Evolutionary conservation across 1,140 invertebrate species (phyloP), one percentile per base, ranked within the genome.

Genomic region (Limonius californicus): DNA sequence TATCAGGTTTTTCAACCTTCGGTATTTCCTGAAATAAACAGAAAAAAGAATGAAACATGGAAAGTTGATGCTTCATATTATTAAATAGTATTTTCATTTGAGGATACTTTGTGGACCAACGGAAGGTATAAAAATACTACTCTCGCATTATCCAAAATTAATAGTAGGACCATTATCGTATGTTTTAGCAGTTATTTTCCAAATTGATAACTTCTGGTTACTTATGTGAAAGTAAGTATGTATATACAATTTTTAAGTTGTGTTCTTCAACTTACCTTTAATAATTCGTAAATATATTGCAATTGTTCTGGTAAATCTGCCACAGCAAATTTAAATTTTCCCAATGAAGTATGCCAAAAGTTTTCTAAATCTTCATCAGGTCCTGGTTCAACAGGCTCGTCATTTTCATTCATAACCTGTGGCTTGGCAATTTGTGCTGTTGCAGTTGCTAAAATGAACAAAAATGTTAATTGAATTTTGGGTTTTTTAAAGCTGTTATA

Each of bases 301-400:
- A 99, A 77, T 60, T 95, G 89, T 63, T 95, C 87, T 0, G 96
- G 95, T 66, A 99, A 80, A 72, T 94, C 89, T n/a, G 94, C 90
- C 12, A 98, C 86, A 47, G 82, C 85, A 78, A 97, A 96, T 71
- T 90, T 87, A 73, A 97, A 97, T 74, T 95, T 94, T 21, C 94
- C 94, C 43, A 93, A 85, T 4, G 90, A 92, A 0, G 94, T 97
- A 61, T 92, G 87, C 94, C 94, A 96, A 72, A 94, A 94, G 72
- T 91, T 85, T 32, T 87, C 84, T 64, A 86, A 79, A 59, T 91
- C 88, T 63, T 90, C 88, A 57, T 87, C 87, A 3, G 45, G 16
- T 23, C 54, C 54, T 0, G 83, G 80, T 39, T 86, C 87, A 1
- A 84, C 76, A 1, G 82, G 81, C 63, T 87, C 82, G 64, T 90